Conservation (phyloP, 2,888 invertebrate species). For the Beris morrisii region DNA sequence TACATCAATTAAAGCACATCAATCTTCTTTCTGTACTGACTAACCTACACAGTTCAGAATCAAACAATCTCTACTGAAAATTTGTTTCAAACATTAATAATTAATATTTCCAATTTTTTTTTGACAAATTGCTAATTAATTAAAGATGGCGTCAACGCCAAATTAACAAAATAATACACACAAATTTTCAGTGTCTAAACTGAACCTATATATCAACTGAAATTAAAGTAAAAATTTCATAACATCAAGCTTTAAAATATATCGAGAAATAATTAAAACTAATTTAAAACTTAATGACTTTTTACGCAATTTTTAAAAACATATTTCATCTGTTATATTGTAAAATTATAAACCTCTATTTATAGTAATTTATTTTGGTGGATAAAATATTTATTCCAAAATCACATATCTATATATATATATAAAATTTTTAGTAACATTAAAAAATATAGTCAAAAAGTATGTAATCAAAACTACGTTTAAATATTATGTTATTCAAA, state of each 20-base stretch:
- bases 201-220: conserved; percentile 11
- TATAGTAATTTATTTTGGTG: conserved; percentile 21
- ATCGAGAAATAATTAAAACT: not conserved
- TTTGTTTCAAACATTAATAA: no score
- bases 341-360: not conserved
- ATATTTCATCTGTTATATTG: not conserved
- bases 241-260: not conserved
- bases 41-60: no score
- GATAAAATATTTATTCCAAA: conserved; percentile 31
- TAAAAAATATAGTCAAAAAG: no score
- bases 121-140: no score
- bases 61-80: no score
- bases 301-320: no score
- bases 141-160: not conserved
- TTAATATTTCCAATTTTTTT: no score
- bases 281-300: not conserved
- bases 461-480: no score
- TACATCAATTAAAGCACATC: no score
- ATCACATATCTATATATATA: conserved; percentile 5
- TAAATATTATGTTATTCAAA: no score
- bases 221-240: conserved; percentile 4
- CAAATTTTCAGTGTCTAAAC: conserved; percentile 36
- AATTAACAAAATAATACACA: not conserved
- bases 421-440: not conserved
- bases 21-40: no score